phyloP scores from a whole-genome alignment of 2,888 invertebrate species.

The Himalopsyche tibetana region DNA sequence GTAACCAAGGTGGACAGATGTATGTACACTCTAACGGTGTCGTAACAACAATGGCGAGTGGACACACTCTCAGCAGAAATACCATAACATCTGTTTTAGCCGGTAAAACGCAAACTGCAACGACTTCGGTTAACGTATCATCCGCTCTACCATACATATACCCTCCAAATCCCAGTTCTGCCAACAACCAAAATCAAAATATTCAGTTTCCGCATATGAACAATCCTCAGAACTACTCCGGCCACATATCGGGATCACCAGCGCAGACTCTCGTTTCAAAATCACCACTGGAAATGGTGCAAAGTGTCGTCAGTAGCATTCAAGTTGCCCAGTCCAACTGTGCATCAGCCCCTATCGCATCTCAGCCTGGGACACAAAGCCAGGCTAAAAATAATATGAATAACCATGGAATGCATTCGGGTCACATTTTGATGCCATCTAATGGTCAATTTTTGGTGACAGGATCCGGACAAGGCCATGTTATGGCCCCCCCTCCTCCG shows the following conservation, averaged over 20 bases:
- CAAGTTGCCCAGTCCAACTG: conserved; percentile 75
- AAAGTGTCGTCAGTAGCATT: conserved; percentile 84
- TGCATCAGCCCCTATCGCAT: conserved; percentile 68
- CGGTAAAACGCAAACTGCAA: conserved; percentile 85
- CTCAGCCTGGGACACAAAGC: conserved; percentile 67
- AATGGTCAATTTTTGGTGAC: conserved; percentile 86
- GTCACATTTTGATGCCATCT: conserved; percentile 86
- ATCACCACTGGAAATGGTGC: conserved; percentile 87
- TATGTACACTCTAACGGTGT: conserved; percentile 72
- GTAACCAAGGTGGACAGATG: conserved; percentile 58
- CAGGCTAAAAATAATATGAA: conserved; percentile 65
- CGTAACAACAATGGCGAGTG: conserved; percentile 80
- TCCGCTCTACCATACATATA: conserved; percentile 64
- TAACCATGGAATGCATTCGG: conserved; percentile 76
- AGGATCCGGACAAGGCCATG: conserved; percentile 75
- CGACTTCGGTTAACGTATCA: conserved; percentile 84
- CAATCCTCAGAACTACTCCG: conserved; percentile 73
- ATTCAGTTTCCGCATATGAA: conserved; percentile 68
- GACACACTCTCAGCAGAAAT: conserved; percentile 86
- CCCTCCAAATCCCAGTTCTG: conserved; percentile 56
- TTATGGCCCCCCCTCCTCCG: conserved; percentile 83
- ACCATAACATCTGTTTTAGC: conserved; percentile 89
- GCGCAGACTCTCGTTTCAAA: conserved; percentile 77
- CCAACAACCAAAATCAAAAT: conserved; percentile 54
- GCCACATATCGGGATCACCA: conserved; percentile 75